Conservation (phyloP, 2,888 invertebrate species). For the Cryptocheilus praepositus region DNA sequence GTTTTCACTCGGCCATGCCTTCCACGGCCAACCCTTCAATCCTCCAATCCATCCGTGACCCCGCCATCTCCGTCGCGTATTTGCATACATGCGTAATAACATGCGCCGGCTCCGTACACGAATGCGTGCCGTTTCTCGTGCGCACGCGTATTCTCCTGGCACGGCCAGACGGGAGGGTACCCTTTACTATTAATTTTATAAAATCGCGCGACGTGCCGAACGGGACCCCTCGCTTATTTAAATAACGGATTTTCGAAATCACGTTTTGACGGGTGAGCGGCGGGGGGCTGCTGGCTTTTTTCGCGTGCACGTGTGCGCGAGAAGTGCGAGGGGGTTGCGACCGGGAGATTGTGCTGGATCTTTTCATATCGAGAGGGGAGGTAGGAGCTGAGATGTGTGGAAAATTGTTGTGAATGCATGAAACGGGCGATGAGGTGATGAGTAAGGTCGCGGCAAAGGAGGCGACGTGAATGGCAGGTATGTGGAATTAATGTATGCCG, state of each 20-base stretch:
- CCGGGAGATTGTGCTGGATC: not conserved
- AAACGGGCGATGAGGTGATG: too few relatives aligned
- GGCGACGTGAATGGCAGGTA: too few relatives aligned
- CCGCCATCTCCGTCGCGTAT: constrained; percentile 59
- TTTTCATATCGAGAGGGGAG: too few relatives aligned
- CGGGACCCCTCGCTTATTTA: constrained; percentile 63
- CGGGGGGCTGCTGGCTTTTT: too few relatives aligned
- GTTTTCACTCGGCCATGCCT: constrained; percentile 31
- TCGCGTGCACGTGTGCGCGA: constrained; percentile 39
- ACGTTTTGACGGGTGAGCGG: constrained; percentile 60
- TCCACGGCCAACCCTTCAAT: constrained; percentile 38
- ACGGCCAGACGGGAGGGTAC: constrained; percentile 40
- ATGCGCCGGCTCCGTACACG: too few relatives aligned
- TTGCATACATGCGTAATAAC: constrained; percentile 73
- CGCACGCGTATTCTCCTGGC: too few relatives aligned
- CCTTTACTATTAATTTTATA: constrained; percentile 74
- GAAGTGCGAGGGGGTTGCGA: constrained; percentile 2
- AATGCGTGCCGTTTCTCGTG: too few relatives aligned
- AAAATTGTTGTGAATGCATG: too few relatives aligned
- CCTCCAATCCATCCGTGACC: constrained; percentile 43
- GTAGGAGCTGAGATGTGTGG: too few relatives aligned
- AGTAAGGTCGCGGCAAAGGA: too few relatives aligned
- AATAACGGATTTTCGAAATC: constrained; percentile 75
- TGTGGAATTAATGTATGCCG: too few relatives aligned
- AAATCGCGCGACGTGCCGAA: constrained; percentile 61